Base-by-base conservation (phyloP, 30 jellyfish, hydroid and myxozoan species). In the Mastigias papua region DNA sequence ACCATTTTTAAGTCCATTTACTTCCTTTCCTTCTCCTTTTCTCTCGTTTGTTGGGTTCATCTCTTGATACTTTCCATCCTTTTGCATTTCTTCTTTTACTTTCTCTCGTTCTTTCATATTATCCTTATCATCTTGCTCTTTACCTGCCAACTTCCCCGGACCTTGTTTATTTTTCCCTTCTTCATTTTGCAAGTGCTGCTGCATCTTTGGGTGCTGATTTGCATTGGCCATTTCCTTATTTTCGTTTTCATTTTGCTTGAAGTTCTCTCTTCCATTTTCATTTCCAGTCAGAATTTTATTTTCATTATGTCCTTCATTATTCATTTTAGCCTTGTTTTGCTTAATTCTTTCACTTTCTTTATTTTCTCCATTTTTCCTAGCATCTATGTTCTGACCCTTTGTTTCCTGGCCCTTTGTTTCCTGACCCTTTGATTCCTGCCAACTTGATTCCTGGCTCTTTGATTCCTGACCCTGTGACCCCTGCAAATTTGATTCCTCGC, bases 391-490 rank as follows among this genome's bases (percentile, higher is more conserved):
- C 8, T n/a, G 11, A 20, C 21, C 70, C 73, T 80, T 30, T 62
- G 50, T 50, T 20, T 28, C 70, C 33, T 57, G 60, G n/a, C 28
- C 68, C 26, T 34, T 42, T 20, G 7, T 7, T 7, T 80, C 73
- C 6, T 20, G 62, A 78, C 32, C 23, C 48, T 80, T 30, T 62
- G 50, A 77, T 20, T 57, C 70, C 48, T 57, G 60, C 17, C 62
- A 35, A 23, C 64, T 42, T 77, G 49, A 42, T 64, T 51, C 66
- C 29, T 66, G 49, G 10, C 10, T 20, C 28, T 28, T 66, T 22
- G 48, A 66, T 3, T 66, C 78, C 29, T 66, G 78, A 66, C 78
- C 54, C 28, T 26, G 8, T 66, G 73, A 61, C 73, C 21, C 73
- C 25, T 34, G 81, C 8, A 6, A 26, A 20, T 80, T 30, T 62